Base-by-base conservation (phyloP, 2,113 vertebrate species). In the Hoplias malabaricus region DNA sequence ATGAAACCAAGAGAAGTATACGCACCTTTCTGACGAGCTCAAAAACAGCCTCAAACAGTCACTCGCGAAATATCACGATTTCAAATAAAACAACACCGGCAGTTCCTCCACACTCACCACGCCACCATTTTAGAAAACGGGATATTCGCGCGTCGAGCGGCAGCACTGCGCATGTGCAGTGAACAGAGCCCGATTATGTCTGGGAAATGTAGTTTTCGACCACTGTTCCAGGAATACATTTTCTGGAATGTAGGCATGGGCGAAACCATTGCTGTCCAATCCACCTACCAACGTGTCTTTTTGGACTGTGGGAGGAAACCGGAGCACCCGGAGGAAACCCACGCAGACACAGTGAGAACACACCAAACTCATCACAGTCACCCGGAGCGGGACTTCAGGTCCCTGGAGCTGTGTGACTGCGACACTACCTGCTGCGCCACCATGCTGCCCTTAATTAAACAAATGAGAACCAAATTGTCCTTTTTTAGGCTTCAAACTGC, bases 91-190 rank as follows among this genome's bases (percentile, higher is more conserved):
- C 69, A 80, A 14, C 21, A 46, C 70, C 78, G 65, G 77, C 53
- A 68, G 42, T 14, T 68, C 50, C n/a, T 70, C 25, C 72, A 13
- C 75, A 34, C 27, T 8, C 66, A 90, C 79, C 59, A 91, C 80
- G 80, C 89, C 90, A 90, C 92, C 92, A 93, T 93, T 90, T 93
- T 87, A 90, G 85, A 88, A 5, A 84, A 83, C 83, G 63, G 61
- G 36, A 86, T 78, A 88, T 90, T 88, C 88, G 90, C 90, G 75
- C 77, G 50, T 69, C 75, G 75, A 10, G 9, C 33, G 33, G 2
- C 82, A 80, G 23, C 13, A 40, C n/a, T 66, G n/a, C 79, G 73
- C 73, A 67, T 66, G 61, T 63, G 73, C 79, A 59, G 5, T 29
- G 12, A 19, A 59, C 5, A 7, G 10, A 4, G 9, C 10, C 7